Evolutionary conservation across 1,140 invertebrate species (phyloP).

Genomic region (Schlechtendalia chinensis): DNA sequence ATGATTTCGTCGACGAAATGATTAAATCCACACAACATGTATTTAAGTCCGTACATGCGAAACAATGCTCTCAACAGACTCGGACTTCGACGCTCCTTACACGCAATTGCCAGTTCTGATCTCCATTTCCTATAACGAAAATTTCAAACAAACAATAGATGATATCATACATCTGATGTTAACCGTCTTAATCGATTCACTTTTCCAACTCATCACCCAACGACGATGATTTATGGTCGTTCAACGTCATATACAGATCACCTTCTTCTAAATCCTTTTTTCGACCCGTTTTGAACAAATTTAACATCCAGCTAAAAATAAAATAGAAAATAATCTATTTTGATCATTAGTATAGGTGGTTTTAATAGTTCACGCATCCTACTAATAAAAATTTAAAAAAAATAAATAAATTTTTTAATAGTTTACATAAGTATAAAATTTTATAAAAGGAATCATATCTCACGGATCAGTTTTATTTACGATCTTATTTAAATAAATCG

Average conservation of each 20-base stretch:
- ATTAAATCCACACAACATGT: conserved; percentile 59
- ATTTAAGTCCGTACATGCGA: conserved; percentile 59
- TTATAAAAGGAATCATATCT: not conserved
- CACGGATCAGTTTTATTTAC: not conserved
- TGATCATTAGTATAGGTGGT: not conserved
- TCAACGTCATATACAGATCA: conserved; percentile 69
- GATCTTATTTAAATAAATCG: no score
- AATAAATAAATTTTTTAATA: not conserved
- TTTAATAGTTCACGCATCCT: not conserved
- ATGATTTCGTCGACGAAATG: conserved; percentile 60
- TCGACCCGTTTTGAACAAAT: conserved; percentile 67
- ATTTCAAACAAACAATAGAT: not conserved
- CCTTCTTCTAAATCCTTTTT: conserved; percentile 66
- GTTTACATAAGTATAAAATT: not conserved
- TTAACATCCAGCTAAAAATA: conserved; percentile 63
- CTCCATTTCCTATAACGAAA: conserved; percentile 52
- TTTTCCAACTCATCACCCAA: conserved; percentile 62
- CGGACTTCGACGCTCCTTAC: conserved; percentile 56
- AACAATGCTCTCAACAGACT: conserved; percentile 61
- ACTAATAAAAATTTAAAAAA: not conserved
- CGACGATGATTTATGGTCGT: conserved; percentile 62
- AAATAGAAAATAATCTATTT: conserved; percentile 48
- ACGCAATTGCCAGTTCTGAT: conserved; percentile 54
- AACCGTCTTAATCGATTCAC: not conserved
- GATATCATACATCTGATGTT: no score